Evolutionary conservation across 2,888 invertebrate genomes (phyloP).

Genomic region (Poecilobothrus nobilitatus): DNA sequence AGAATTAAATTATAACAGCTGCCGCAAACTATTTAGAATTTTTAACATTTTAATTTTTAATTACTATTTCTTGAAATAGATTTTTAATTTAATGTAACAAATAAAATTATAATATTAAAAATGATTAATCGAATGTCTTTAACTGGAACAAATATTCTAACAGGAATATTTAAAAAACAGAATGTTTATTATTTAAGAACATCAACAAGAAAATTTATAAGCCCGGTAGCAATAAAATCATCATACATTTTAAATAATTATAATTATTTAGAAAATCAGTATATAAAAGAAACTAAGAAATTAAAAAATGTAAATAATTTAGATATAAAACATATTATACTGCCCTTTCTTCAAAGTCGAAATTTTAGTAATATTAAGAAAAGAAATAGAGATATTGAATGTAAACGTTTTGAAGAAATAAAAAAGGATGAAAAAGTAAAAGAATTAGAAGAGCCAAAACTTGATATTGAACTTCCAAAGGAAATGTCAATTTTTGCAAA

Average conservation of each 20-base stretch:
- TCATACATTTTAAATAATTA: background rate
- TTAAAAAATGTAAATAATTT: background rate
- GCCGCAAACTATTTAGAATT: no score
- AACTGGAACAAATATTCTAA: background rate
- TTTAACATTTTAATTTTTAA: no score
- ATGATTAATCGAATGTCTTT: background rate
- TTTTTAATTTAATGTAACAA: background rate
- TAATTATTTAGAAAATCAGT: no score
- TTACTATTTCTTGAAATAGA: background rate
- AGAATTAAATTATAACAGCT: no score
- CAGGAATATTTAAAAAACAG: background rate
- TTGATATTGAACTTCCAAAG: background rate
- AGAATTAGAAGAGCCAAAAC: background rate
- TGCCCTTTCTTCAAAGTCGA: background rate
- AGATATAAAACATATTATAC: background rate
- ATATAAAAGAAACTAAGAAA: no score
- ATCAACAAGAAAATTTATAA: background rate
- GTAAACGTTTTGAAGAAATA: no score
- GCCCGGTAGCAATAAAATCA: background rate
- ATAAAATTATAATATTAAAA: background rate
- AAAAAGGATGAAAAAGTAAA: background rate
- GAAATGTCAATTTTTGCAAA: constrained; percentile 55
- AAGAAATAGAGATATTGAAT: background rate
- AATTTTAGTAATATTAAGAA: background rate
- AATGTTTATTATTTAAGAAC: background rate